Percentiles rank a stretch among this genome's conserved stretches.
These are phyloP conservation scores for Neoscelio sp. DNA, from an alignment of 2,888 invertebrate species.

Conservation along the genomic window DNA sequence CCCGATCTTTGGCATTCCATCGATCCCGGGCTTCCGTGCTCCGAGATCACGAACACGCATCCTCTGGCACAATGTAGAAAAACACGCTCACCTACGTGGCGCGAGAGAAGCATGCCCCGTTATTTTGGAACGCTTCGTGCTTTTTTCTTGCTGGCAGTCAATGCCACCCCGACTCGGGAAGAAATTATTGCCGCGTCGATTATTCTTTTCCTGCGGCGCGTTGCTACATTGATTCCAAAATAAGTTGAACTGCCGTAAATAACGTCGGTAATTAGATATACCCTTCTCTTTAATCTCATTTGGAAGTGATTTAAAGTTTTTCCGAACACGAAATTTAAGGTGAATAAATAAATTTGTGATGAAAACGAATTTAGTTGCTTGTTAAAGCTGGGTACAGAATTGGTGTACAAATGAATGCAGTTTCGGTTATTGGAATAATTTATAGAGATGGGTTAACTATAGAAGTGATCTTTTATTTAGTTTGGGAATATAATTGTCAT, in stretches of 20 bases:
- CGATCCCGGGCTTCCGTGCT: slow-evolving; percentile 37
- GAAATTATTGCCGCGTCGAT: slow-evolving; percentile 46
- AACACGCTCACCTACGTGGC: slow-evolving; percentile 12
- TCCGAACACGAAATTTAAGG: slow-evolving; percentile 21
- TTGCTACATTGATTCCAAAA: slow-evolving; percentile 41
- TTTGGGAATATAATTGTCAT: too few species aligned
- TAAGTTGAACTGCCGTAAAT: slow-evolving; percentile 51
- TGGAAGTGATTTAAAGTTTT: slow-evolving; percentile 30
- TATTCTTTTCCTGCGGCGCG: slow-evolving; percentile 33
- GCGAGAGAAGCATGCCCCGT: slow-evolving; percentile 33
- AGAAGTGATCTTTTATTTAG: not conserved
- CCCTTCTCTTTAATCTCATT: slow-evolving; percentile 40
- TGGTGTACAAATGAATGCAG: slow-evolving; percentile 7
- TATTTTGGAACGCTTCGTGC: slow-evolving; percentile 15
- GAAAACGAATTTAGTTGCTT: not conserved
- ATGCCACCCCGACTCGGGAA: not conserved
- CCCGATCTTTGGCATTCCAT: slow-evolving; percentile 20
- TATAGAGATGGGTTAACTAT: not conserved
- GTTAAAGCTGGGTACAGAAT: slow-evolving; percentile 9
- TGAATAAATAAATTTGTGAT: slow-evolving; percentile 43
- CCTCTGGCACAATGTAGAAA: slow-evolving; percentile 4
- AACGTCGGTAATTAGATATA: slow-evolving; percentile 39
- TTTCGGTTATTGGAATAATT: slow-evolving; percentile 15
- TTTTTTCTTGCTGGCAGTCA: slow-evolving; percentile 11
- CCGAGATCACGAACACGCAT: slow-evolving; percentile 45